These are phyloP conservation scores for Hermatobates lingyangjiaoensis DNA, from an alignment of 1,140 invertebrate genomes.

Conservation along the genomic window DNA sequence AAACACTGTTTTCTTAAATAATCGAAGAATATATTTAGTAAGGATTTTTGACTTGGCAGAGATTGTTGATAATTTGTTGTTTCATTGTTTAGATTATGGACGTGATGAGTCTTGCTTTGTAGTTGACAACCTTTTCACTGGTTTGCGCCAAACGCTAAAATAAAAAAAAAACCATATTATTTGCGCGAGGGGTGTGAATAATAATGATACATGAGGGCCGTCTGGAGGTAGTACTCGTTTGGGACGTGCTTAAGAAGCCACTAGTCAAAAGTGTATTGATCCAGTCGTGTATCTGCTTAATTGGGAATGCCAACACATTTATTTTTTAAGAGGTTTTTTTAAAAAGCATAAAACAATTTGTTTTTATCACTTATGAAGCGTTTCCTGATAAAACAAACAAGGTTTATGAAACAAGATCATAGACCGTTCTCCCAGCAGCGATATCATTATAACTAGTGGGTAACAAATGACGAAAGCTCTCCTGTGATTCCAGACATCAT, in stretches of 20 bases:
- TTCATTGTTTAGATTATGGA: conserved; percentile 59
- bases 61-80: no score
- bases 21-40: no score
- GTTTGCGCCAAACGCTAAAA: conserved; percentile 61
- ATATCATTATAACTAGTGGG: no score
- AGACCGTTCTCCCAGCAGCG: no score
- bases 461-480: no score
- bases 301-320: not conserved
- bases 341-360: no score
- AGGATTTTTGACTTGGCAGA: no score
- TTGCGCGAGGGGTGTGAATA: not conserved
- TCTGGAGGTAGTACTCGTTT: not conserved
- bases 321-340: not conserved
- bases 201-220: not conserved
- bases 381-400: no score
- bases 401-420: no score
- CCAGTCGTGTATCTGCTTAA: not conserved
- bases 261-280: not conserved
- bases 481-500: no score
- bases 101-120: conserved; percentile 72
- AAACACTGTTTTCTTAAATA: no score
- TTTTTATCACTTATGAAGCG: no score
- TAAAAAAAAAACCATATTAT: conserved; percentile 15
- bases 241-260: not conserved
- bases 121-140: conserved; percentile 73